Base-by-base conservation (phyloP, 2,888 invertebrate species). In the Dynastes grantii region DNA sequence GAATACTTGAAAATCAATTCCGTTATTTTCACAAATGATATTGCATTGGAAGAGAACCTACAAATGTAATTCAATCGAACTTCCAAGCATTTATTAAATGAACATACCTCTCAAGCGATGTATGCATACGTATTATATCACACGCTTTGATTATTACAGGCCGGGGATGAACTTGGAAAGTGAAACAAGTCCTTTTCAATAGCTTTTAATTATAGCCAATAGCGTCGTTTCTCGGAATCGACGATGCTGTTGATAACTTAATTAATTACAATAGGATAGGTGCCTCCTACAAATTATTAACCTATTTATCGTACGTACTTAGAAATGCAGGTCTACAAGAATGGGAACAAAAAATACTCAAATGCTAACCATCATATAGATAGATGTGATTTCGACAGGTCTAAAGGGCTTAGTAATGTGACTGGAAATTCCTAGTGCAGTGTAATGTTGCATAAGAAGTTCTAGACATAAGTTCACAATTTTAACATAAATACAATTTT, bases 131-230 rank as follows among this genome's bases (percentile, higher is more conserved):
- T 11, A 32, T 32, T 63, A 63, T 32, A 63, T 32, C 63, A 63
- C 32, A 63, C 5, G 13, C 63, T 63, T 32, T n/a, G 11, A 29
- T 63, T 32, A 29, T 63, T 63, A 63, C 51, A 68, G 68, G 22
- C 11, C 32, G 22, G 16, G 61, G 73, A 75, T 61, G 49, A 61
- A 29, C 45, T 4, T 11, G 5, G 73, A 75, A 75, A 75, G 73
- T 75, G 73, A 75, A 61, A 75, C 61, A 63, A 63, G 73, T 64
- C 51, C 11, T 8, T 65, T 65, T 76, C 55, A 76, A 76, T 76
- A 76, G 76, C 40, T 68, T 68, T 76, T 76, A 76, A 76, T 76
- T 76, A 76, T 65, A 76, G 32, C 16, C 40, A 58, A 76, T 55
- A 76, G 65, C 55, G 45, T 58, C 11, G 37, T 45, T 76, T 76